phyloP scores from a whole-genome alignment of 2,797 vertebrate genomes.

The Lithobates pipiens region DNA sequence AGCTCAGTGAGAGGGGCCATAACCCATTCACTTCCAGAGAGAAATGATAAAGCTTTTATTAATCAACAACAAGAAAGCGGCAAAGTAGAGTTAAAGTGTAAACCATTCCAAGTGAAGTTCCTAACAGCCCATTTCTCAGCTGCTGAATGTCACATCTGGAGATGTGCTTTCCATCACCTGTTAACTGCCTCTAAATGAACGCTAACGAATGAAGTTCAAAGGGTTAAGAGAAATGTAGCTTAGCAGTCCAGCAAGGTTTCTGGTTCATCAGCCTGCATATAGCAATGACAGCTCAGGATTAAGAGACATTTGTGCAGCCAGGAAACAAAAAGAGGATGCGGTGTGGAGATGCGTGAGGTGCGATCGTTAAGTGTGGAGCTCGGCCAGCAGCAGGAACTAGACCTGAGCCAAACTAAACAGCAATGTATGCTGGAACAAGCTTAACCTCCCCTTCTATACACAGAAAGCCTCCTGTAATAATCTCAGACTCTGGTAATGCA shows the following conservation, averaged over 20 bases:
- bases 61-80: neutral
- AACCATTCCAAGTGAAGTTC: neutral
- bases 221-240: constrained; percentile 40
- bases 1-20: constrained; percentile 41
- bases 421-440: constrained; percentile 40
- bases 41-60: neutral
- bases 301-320: constrained; percentile 39
- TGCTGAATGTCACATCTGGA: constrained; percentile 27
- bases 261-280: constrained; percentile 16
- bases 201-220: neutral
- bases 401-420: constrained; percentile 51
- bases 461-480: constrained; percentile 38
- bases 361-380: constrained; percentile 21
- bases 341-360: constrained; percentile 48
- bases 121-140: neutral
- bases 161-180: constrained; percentile 3
- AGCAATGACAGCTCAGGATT: constrained; percentile 35
- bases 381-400: constrained; percentile 51
- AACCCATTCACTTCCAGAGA: constrained; percentile 64
- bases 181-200: neutral
- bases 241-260: constrained; percentile 9
- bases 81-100: neutral
- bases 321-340: constrained; percentile 49
- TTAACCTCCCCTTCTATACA: constrained; percentile 42
- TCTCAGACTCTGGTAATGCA: neutral